Conservation (phyloP, 1,140 invertebrate species). For the Drosophila nasuta region DNA sequence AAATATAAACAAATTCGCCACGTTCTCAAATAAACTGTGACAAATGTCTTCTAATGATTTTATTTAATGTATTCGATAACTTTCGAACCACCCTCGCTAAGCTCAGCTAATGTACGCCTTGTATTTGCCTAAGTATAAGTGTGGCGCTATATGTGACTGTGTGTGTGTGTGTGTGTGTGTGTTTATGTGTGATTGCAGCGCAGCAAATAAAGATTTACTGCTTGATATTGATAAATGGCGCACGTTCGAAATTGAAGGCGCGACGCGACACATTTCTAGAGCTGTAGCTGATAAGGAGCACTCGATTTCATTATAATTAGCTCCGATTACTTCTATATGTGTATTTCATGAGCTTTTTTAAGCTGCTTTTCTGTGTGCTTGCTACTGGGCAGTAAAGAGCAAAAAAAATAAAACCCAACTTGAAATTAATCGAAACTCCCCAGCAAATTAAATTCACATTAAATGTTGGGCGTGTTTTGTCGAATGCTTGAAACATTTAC, state of each 20-base stretch:
- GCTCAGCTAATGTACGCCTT: background rate
- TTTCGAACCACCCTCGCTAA: slow-evolving; percentile 9
- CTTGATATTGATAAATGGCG: slow-evolving; percentile 42
- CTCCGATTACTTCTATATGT: slow-evolving; percentile 20
- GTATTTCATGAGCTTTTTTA: slow-evolving; percentile 1
- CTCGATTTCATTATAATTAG: slow-evolving; percentile 40
- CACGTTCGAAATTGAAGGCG: slow-evolving; percentile 44
- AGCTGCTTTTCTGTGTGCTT: background rate
- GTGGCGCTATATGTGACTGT: slow-evolving; percentile 1
- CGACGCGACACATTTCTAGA: slow-evolving; percentile 25
- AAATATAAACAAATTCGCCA: background rate
- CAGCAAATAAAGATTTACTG: slow-evolving; percentile 41
- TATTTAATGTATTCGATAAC: too few relatives aligned
- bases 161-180: background rate
- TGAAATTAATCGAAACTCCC: slow-evolving; percentile 11
- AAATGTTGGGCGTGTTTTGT: slow-evolving; percentile 21
- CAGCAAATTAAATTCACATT: slow-evolving; percentile 45
- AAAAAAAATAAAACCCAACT: slow-evolving; percentile 15
- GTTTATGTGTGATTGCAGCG: slow-evolving; percentile 5
- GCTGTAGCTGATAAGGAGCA: slow-evolving; percentile 37
- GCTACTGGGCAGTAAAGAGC: background rate
- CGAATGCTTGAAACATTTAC: slow-evolving; percentile 6
- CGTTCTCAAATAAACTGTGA: background rate
- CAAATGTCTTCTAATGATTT: background rate
- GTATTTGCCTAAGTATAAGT: slow-evolving; percentile 9